Conservation (phyloP, 2,888 invertebrate genomes). For the Volucella bombylans region DNA sequence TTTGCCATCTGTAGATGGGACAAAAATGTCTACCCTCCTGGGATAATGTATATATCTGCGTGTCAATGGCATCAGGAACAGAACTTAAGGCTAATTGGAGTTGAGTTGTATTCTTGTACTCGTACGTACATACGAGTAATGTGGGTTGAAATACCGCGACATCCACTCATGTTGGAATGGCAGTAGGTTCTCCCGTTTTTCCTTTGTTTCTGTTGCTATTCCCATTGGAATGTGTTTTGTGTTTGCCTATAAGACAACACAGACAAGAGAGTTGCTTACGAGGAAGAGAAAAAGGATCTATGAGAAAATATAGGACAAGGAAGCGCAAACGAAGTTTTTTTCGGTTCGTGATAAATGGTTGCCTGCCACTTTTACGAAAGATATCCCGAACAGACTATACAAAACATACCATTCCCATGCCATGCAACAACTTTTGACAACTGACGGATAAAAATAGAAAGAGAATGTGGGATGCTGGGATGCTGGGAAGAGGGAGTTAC, state of each 20-base stretch:
- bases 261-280: conserved; percentile 34
- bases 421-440: conserved; percentile 66
- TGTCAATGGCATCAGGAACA: conserved; percentile 68
- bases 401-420: conserved; percentile 41
- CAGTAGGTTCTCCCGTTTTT: conserved; percentile 46
- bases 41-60: conserved; percentile 55
- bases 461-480: conserved; percentile 20
- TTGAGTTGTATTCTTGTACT: conserved; percentile 53
- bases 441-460: conserved; percentile 70
- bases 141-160: conserved; percentile 22
- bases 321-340: conserved; percentile 55
- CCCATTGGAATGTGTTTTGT: conserved; percentile 59
- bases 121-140: too few species aligned
- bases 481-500: not conserved
- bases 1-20: conserved; percentile 8
- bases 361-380: conserved; percentile 69
- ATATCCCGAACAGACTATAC: conserved; percentile 22
- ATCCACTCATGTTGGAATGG: conserved; percentile 17
- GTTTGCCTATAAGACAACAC: conserved; percentile 18
- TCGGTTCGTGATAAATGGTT: conserved; percentile 67
- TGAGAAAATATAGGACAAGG: conserved; percentile 56
- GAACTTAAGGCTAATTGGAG: conserved; percentile 75
- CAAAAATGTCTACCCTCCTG: conserved; percentile 34
- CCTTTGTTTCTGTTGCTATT: conserved; percentile 44
- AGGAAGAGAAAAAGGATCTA: conserved; percentile 14